These are phyloP conservation scores for Muricea muricata DNA, from an alignment of 92 coral and sea anemone species.

Conservation along the genomic window DNA sequence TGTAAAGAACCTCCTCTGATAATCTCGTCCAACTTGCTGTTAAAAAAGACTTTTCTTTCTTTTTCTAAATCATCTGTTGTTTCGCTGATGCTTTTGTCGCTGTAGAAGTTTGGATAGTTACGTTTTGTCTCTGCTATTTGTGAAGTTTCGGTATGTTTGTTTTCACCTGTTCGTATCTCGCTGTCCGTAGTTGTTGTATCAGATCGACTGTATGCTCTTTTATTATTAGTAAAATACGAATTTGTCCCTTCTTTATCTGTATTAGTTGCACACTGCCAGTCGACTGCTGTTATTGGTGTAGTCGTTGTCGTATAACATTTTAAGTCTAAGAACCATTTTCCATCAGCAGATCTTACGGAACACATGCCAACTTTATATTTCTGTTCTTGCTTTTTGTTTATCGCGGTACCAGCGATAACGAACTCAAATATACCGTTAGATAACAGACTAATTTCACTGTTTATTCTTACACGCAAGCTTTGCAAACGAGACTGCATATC, in stretches of 20 bases:
- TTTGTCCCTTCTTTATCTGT: neutral
- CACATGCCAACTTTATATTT: neutral
- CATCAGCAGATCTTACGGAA: neutral
- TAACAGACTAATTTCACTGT: neutral
- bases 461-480: neutral
- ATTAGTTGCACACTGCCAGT: too few species aligned
- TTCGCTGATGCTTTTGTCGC: neutral
- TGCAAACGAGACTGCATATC: neutral
- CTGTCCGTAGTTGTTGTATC: neutral
- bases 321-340: neutral
- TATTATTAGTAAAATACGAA: neutral
- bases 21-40: slow-evolving; percentile 26
- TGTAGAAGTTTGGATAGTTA: slow-evolving; percentile 3
- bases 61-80: neutral
- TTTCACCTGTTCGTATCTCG: neutral
- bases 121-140: neutral
- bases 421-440: neutral
- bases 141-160: neutral
- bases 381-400: slow-evolving; percentile 10
- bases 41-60: slow-evolving; percentile 20
- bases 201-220: neutral
- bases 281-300: neutral
- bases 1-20: neutral
- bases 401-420: neutral
- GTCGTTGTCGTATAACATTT: too few species aligned